Evolutionary conservation across 2,113 vertebrate genomes (phyloP), one percentile per base, ranked within the genome.

Genomic region (Sturnus vulgaris): DNA sequence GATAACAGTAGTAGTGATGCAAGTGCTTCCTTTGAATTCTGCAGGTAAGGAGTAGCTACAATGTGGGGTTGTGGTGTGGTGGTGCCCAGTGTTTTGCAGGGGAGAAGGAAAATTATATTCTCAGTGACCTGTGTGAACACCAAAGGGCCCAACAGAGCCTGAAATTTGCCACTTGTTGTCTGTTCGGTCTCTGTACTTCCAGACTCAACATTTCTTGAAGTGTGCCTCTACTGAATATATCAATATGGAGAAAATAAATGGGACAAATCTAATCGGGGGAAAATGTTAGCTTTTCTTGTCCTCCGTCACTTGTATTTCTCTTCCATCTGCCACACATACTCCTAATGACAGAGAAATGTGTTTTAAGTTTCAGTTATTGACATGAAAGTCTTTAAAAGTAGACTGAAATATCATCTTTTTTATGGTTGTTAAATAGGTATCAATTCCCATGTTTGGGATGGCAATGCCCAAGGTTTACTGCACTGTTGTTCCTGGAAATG

Each of bases 41-140:
- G 2, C 25, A 17, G 47, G 35, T 75, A 11, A 63, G 39, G 72
- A 40, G 25, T 17, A 40, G n/a, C 3, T 4, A 4, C n/a, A 47
- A 4, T 5, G 8, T 7, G 2, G 30, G 37, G 8, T 2, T 49
- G 25, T 4, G 2, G 11, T 44, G 37, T 44, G 27, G 17, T 19
- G 11, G 20, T 76, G 61, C 27, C 35, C 55, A 10, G 27, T 30
- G 47, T 57, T 82, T 69, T n/a, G 5, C 9, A 8, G 31, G 20
- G 15, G 2, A 28, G 19, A 39, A 69, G 46, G 35, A 42, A 39
- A 53, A 28, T 23, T 1, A 7, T 57, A 28, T 22, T 73, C 18
- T 13, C 55, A 65, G 40, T 63, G 52, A 35, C 37, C 40, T 21
- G 0, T 23, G 33, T 33, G 50, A 78, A 47, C n/a, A 39, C 4